These are phyloP conservation scores for Chionis minor DNA, from an alignment of 2,113 vertebrate species.

Conservation along the genomic window DNA sequence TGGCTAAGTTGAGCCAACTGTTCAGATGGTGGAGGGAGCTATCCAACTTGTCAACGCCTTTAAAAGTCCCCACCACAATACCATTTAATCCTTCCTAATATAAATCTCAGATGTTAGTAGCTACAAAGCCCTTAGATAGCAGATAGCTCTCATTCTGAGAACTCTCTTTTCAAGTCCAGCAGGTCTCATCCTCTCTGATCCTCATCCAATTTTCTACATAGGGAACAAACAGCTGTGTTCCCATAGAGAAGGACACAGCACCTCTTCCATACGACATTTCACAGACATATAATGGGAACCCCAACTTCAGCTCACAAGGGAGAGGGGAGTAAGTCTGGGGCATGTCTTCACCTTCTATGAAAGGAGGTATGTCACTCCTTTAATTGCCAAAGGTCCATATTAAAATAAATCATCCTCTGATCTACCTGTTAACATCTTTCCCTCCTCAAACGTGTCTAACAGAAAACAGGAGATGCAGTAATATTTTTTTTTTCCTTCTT, in stretches of 20 bases:
- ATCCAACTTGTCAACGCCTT: not conserved
- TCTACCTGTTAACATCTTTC: not conserved
- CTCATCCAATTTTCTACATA: not conserved
- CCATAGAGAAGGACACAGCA: not conserved
- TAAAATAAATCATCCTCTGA: not conserved
- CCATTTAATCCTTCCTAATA: not conserved
- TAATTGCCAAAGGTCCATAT: not conserved
- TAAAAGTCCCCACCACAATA: not conserved
- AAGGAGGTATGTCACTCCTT: not conserved
- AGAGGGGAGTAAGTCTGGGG: not conserved
- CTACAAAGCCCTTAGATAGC: not conserved
- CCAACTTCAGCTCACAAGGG: not conserved
- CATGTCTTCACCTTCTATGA: not conserved
- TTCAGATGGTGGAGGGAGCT: not conserved
- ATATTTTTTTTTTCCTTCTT: not conserved
- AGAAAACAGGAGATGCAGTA: not conserved
- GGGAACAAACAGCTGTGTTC: not conserved
- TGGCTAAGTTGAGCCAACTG: accelerated
- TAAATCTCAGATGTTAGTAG: not conserved
- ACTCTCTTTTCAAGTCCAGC: not conserved
- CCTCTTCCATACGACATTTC: not conserved
- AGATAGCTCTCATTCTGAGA: not conserved
- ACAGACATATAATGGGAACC: not conserved
- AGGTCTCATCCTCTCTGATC: not conserved
- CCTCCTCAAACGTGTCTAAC: not conserved